Evolutionary conservation across 2,888 invertebrate species (phyloP).

Genomic region (Hetaerina titia): DNA sequence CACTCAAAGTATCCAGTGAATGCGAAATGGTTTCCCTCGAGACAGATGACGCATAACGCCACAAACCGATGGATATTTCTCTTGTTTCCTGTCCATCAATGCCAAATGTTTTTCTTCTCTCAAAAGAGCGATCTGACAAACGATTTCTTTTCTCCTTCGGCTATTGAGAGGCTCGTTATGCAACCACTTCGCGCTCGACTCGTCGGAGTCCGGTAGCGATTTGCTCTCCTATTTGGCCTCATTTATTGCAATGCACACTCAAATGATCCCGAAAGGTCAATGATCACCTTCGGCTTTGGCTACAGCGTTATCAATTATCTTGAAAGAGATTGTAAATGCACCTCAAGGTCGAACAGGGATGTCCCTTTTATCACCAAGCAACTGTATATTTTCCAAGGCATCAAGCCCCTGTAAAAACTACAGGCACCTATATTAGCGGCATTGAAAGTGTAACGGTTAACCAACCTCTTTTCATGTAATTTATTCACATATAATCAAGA

Average conservation of each 20-base stretch:
- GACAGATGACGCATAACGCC: neutral
- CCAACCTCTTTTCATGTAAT: too few relatives aligned
- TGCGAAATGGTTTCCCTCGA: neutral
- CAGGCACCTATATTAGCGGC: too few relatives aligned
- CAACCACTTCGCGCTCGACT: neutral
- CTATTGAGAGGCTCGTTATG: neutral
- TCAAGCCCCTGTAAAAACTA: too few relatives aligned
- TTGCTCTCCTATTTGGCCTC: neutral
- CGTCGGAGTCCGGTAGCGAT: neutral
- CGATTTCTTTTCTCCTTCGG: neutral
- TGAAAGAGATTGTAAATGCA: too few relatives aligned
- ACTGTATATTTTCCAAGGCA: too few relatives aligned
- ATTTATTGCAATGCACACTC: neutral
- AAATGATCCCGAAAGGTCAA: neutral
- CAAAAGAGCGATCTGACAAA: neutral
- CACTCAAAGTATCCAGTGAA: neutral
- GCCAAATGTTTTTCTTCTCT: neutral
- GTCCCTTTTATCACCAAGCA: too few relatives aligned
- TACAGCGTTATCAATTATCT: too few relatives aligned
- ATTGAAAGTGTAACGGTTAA: too few relatives aligned
- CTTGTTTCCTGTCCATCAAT: constrained; percentile 27
- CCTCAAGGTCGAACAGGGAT: too few relatives aligned
- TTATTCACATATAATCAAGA: too few relatives aligned
- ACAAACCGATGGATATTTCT: constrained; percentile 17
- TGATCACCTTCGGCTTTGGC: too few relatives aligned